These are phyloP conservation scores for Bombus difficillimus DNA, from an alignment of 1,140 invertebrate species.

Conservation along the genomic window DNA sequence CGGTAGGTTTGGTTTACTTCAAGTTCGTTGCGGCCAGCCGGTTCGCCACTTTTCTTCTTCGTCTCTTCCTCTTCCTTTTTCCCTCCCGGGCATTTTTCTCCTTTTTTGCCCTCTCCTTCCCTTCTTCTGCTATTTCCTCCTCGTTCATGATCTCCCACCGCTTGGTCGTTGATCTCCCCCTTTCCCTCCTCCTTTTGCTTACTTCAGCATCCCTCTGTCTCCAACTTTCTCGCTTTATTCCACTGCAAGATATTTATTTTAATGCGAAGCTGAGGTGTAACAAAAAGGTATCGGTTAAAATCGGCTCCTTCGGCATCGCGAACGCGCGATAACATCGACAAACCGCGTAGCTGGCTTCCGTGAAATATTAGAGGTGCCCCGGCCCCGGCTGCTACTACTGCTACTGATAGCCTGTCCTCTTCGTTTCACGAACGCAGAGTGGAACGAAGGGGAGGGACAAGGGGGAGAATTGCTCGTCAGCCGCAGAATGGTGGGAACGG, in stretches of 20 bases:
- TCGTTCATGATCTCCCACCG: slow-evolving; percentile 53
- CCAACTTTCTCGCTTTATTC: slow-evolving; percentile 16
- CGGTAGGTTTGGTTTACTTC: slow-evolving; percentile 72
- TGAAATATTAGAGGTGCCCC: slow-evolving; percentile 12
- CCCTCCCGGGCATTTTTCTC: slow-evolving; percentile 17
- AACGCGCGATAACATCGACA: not conserved
- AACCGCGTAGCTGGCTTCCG: slow-evolving; percentile 5
- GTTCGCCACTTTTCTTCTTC: slow-evolving; percentile 64
- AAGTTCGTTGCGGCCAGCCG: slow-evolving; percentile 62
- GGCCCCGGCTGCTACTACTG: too few species aligned
- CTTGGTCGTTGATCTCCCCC: slow-evolving; percentile 33
- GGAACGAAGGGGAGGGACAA: not conserved
- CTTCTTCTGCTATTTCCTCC: slow-evolving; percentile 40
- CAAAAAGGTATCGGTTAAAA: slow-evolving; percentile 34
- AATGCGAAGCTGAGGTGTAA: slow-evolving; percentile 19
- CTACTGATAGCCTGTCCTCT: not conserved
- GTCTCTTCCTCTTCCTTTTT: slow-evolving; percentile 44
- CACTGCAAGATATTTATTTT: slow-evolving; percentile 48
- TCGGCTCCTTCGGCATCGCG: not conserved
- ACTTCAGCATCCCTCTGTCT: not conserved
- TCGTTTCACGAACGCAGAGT: not conserved
- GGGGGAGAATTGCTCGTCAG: slow-evolving; percentile 17
- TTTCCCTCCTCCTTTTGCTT: slow-evolving; percentile 22
- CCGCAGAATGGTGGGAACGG: slow-evolving; percentile 36
- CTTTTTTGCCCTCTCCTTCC: slow-evolving; percentile 30